Evolutionary conservation across 2,888 invertebrate species (phyloP).

Genomic region (Pyrrhia umbra): DNA sequence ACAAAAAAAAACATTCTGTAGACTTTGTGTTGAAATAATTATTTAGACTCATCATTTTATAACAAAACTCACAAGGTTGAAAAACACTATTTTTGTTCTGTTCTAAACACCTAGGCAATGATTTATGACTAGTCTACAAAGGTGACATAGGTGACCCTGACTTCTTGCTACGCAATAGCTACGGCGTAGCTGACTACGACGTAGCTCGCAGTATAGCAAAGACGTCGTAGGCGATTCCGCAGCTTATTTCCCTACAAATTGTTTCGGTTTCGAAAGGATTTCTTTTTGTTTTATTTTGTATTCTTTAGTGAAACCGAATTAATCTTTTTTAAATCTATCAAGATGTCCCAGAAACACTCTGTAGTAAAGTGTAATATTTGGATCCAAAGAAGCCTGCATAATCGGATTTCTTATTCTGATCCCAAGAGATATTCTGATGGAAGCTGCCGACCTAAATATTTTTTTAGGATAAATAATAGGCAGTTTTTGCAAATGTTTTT

Average conservation of each 20-base stretch:
- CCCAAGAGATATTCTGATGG: constrained; percentile 28
- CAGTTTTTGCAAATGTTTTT: constrained; percentile 24
- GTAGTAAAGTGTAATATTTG: constrained; percentile 46
- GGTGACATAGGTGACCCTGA: background rate
- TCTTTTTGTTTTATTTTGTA: background rate
- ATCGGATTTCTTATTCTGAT: constrained; percentile 37
- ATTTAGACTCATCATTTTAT: background rate
- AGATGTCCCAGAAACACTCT: constrained; percentile 15
- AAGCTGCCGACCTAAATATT: constrained; percentile 42
- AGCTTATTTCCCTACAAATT: no score
- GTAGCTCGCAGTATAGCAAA: background rate
- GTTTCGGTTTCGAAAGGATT: constrained; percentile 10
- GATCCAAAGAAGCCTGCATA: constrained; percentile 47
- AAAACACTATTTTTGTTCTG: background rate
- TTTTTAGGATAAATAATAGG: constrained; percentile 26
- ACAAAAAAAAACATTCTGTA: no score
- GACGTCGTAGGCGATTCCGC: no score
- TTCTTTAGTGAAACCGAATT: constrained; percentile 16
- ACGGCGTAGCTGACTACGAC: background rate
- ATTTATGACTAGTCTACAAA: background rate
- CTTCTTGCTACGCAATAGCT: background rate
- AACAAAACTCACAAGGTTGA: background rate
- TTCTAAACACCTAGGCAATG: background rate
- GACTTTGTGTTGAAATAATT: no score
- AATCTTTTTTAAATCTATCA: constrained; percentile 13